These are phyloP conservation scores for Syngnathoides biaculeatus DNA, from an alignment of 2,113 vertebrate genomes.

Conservation along the genomic window DNA sequence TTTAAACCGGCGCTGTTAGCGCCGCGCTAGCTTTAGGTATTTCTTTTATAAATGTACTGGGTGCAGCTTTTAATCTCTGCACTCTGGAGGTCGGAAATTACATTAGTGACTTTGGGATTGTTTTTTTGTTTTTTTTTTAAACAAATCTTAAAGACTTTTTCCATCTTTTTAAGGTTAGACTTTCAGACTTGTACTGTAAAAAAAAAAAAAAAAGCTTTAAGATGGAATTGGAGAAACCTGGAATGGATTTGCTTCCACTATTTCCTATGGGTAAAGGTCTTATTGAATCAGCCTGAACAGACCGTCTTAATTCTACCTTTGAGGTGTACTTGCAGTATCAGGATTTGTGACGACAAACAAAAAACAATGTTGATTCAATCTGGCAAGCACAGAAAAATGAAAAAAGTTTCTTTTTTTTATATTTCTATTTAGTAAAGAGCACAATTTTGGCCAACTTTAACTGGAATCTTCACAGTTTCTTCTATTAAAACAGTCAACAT, in stretches of 20 bases:
- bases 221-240: neutral
- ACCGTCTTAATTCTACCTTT: neutral
- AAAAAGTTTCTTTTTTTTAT: neutral
- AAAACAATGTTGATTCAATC: neutral
- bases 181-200: too few relatives aligned
- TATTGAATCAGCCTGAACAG: neutral
- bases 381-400: neutral
- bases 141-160: neutral
- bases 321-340: neutral
- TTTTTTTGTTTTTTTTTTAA: too few relatives aligned
- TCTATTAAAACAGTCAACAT: constrained; percentile 14
- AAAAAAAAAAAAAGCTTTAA: neutral
- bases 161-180: too few relatives aligned
- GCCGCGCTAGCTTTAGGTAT: too few relatives aligned
- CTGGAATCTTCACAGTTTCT: constrained; percentile 2
- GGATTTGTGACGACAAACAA: neutral
- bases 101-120: too few relatives aligned
- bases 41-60: too few relatives aligned
- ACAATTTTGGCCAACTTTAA: neutral
- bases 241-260: neutral
- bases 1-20: too few relatives aligned
- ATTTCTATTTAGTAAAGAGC: neutral
- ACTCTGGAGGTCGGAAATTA: too few relatives aligned
- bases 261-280: neutral
- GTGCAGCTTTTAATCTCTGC: too few relatives aligned